These are phyloP conservation scores for Sphaerodactylus townsendi DNA, from an alignment of 2,113 vertebrate genomes.

Conservation along the genomic window DNA sequence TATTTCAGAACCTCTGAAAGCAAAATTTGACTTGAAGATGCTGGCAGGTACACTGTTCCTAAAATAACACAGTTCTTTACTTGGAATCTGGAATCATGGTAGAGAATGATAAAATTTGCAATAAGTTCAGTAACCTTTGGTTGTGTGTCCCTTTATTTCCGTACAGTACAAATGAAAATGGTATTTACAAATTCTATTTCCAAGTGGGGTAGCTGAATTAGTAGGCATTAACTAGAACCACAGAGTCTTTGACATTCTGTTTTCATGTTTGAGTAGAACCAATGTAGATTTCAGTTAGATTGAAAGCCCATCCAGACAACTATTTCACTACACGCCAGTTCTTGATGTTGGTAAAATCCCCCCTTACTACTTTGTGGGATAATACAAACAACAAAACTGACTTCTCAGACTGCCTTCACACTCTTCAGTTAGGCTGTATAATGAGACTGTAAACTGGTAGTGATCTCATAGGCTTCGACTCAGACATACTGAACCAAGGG, in stretches of 20 bases:
- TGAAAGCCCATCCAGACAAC: not conserved
- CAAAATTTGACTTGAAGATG: slow-evolving; percentile 12
- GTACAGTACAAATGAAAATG: accelerated
- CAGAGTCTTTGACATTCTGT: not conserved
- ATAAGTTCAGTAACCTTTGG: not conserved
- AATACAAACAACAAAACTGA: too few relatives aligned
- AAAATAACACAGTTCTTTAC: slow-evolving; percentile 5
- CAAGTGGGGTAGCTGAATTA: too few relatives aligned
- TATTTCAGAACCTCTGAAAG: slow-evolving; percentile 19
- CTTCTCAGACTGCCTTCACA: not conserved
- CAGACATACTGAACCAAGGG: not conserved
- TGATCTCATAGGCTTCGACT: not conserved
- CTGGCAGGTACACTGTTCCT: slow-evolving; percentile 25
- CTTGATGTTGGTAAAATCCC: not conserved
- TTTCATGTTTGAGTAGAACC: not conserved
- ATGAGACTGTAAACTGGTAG: not conserved
- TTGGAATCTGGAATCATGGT: not conserved
- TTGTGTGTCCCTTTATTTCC: not conserved
- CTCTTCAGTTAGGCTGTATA: not conserved
- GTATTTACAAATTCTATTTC: not conserved
- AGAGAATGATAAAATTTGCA: not conserved
- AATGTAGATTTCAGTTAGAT: not conserved
- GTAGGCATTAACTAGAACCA: too few relatives aligned
- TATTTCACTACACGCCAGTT: not conserved
- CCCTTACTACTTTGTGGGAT: too few relatives aligned